Evolutionary conservation across 2,113 vertebrate genomes (phyloP).

Genomic region (Lophotis ruficrista): DNA sequence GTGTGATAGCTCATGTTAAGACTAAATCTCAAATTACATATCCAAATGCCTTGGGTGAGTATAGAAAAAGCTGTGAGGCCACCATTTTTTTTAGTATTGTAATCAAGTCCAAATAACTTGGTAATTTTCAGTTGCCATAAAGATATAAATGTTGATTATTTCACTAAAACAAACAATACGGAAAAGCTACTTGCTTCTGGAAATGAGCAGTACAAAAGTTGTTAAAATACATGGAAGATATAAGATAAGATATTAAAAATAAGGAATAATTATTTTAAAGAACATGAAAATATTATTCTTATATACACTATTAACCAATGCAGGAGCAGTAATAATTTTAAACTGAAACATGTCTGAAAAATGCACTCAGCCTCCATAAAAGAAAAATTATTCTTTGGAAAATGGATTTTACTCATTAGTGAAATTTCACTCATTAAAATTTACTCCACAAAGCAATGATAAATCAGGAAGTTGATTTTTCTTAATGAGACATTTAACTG

Average conservation of each 20-base stretch:
- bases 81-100: not conserved
- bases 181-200: not conserved
- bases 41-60: not conserved
- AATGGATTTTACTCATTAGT: slow-evolving; percentile 6
- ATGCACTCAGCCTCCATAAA: not conserved
- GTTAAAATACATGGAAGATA: not conserved
- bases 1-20: not conserved
- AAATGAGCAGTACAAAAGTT: not conserved
- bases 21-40: not conserved
- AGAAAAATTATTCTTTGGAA: not conserved
- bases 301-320: not conserved
- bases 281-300: not conserved
- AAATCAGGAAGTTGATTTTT: slow-evolving; percentile 20
- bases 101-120: not conserved
- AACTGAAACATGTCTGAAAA: not conserved
- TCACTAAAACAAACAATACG: not conserved
- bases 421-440: slow-evolving; percentile 32
- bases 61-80: not conserved
- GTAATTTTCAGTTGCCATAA: not conserved
- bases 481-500: slow-evolving; percentile 12
- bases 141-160: not conserved
- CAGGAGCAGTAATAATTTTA: not conserved
- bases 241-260: not conserved
- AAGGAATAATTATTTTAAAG: not conserved
- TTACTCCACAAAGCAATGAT: not conserved